Percentiles rank a stretch among this genome's conserved stretches.
Evolutionary conservation across 2,113 vertebrate genomes (phyloP).

Genomic region (Ailurus styani): DNA sequence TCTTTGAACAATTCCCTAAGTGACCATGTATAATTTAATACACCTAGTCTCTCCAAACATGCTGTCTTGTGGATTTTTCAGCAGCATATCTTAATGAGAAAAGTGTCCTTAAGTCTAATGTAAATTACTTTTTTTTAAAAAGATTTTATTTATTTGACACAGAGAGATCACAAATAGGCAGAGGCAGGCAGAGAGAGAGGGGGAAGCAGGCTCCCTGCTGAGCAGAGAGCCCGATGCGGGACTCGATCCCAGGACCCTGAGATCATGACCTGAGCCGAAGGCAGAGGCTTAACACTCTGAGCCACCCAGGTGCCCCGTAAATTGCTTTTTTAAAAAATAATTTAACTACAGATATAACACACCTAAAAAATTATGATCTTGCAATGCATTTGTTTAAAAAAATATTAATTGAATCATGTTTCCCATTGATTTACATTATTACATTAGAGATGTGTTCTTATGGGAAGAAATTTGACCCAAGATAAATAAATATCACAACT

Average conservation of each 20-base stretch:
- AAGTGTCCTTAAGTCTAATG: background rate
- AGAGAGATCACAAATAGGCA: no score
- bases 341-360: background rate
- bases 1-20: slow-evolving; percentile 74
- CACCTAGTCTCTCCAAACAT: slow-evolving; percentile 55
- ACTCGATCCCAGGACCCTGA: no score
- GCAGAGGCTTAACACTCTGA: no score
- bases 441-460: background rate
- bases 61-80: slow-evolving; percentile 42
- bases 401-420: background rate
- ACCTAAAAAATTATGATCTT: background rate
- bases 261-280: no score
- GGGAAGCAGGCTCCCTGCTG: no score
- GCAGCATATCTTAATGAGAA: slow-evolving; percentile 33
- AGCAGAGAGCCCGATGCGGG: no score
- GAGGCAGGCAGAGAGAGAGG: no score
- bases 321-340: slow-evolving; percentile 47
- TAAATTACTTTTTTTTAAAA: slow-evolving; percentile 54
- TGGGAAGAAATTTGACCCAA: background rate
- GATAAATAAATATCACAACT: background rate
- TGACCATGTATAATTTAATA: slow-evolving; percentile 80
- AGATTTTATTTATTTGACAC: no score
- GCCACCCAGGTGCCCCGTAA: no score
- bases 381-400: background rate
- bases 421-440: background rate